phyloP scores from a whole-genome alignment of 2,888 invertebrate species.

The Apomyelois bistriatella region DNA sequence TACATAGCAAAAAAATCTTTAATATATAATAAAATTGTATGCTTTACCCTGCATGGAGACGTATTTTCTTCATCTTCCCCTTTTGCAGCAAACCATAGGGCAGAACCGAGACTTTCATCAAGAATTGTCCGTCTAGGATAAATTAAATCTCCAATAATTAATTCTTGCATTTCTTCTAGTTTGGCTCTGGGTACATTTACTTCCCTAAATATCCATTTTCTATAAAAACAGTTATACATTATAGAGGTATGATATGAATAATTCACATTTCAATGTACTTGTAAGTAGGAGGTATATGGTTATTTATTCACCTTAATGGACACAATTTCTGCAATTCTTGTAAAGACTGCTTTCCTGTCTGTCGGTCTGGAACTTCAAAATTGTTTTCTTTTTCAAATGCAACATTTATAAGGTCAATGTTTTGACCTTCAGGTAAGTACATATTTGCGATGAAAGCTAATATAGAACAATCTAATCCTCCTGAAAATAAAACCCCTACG shows the following conservation, averaged over 20 bases:
- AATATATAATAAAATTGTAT: no score
- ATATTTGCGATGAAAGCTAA: constrained; percentile 89
- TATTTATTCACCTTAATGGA: constrained; percentile 71
- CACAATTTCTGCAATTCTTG: constrained; percentile 84
- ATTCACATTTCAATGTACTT: no score
- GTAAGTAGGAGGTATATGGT: no score
- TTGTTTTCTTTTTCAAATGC: constrained; percentile 85
- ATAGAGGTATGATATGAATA: no score
- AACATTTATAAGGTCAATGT: constrained; percentile 96
- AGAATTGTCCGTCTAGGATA: constrained; percentile 92
- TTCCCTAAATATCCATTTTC: constrained; percentile 92
- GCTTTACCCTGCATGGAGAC: constrained; percentile 82
- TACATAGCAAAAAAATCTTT: no score
- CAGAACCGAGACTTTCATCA: constrained; percentile 97
- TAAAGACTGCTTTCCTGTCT: constrained; percentile 86
- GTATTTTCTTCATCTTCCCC: constrained; percentile 79
- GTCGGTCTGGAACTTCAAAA: constrained; percentile 89
- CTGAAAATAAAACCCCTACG: constrained; percentile 94
- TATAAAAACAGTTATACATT: constrained; percentile 32
- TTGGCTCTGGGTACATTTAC: constrained; percentile 86
- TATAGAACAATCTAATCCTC: constrained; percentile 97
- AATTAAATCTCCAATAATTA: constrained; percentile 86
- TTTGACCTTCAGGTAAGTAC: constrained; percentile 81
- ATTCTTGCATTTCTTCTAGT: constrained; percentile 77
- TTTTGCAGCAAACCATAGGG: constrained; percentile 97